phyloP scores from a whole-genome alignment of 2,888 invertebrate species.

The Antitype chi region DNA sequence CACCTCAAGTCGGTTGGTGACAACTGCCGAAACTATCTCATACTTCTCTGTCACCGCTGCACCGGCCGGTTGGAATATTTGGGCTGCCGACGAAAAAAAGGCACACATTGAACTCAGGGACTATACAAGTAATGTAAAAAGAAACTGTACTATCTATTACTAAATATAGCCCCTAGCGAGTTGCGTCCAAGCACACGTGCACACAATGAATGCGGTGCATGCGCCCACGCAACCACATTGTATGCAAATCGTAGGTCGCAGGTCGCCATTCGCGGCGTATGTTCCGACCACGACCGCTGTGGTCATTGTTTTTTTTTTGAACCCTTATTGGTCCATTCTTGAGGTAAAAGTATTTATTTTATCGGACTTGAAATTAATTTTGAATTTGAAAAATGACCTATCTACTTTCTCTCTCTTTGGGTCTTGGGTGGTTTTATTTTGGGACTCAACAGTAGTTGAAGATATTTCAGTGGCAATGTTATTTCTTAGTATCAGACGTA shows the following conservation, averaged over 20 bases:
- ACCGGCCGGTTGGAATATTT: constrained; percentile 41
- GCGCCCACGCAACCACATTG: constrained; percentile 88
- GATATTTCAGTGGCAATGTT: background rate
- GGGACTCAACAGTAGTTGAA: background rate
- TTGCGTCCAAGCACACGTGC: constrained; percentile 72
- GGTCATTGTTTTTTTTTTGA: constrained; percentile 67
- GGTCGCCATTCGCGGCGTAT: constrained; percentile 80
- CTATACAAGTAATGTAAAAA: constrained; percentile 55
- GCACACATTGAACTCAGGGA: constrained; percentile 12
- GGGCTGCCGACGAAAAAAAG: constrained; percentile 33
- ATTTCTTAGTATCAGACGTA: background rate
- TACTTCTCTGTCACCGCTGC: constrained; percentile 55
- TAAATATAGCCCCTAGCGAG: constrained; percentile 60
- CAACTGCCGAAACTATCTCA: constrained; percentile 41
- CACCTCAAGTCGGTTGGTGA: constrained; percentile 35
- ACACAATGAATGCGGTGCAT: constrained; percentile 76
- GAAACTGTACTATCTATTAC: constrained; percentile 49
- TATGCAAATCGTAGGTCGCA: constrained; percentile 90
- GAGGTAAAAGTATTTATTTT: constrained; percentile 53
- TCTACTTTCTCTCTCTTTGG: constrained; percentile 1
- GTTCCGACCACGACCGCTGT: constrained; percentile 57
- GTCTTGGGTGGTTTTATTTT: constrained; percentile 28
- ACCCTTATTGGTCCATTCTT: constrained; percentile 74
- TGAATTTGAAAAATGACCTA: constrained; percentile 19
- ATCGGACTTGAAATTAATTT: constrained; percentile 52